Evolutionary conservation across 2,113 vertebrate genomes (phyloP).

Genomic region (Ahaetulla prasina): DNA sequence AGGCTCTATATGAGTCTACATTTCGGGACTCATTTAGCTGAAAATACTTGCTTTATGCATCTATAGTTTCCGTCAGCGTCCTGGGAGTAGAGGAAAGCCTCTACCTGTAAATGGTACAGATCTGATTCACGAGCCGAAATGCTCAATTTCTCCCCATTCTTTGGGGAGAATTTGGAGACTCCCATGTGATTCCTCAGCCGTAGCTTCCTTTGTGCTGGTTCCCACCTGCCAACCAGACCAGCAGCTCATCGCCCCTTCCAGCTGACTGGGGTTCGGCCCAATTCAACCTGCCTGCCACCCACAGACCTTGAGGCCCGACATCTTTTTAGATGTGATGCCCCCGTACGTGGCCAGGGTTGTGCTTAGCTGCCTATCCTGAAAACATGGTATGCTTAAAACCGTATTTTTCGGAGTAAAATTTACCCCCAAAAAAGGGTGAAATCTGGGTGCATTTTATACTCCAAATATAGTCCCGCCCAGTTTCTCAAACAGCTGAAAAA

Average conservation of each 20-base stretch:
- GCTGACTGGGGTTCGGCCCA: not conserved
- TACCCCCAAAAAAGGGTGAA: no score
- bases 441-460: no score
- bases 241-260: not conserved
- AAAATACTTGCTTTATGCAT: not conserved
- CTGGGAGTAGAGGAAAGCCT: not conserved
- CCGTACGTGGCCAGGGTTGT: not conserved
- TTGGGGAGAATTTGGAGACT: not conserved
- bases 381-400: not conserved
- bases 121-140: not conserved
- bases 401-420: no score
- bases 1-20: not conserved
- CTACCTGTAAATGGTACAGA: not conserved
- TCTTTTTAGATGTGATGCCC: not conserved
- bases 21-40: not conserved
- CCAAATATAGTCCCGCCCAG: no score
- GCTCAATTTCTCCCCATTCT: not conserved
- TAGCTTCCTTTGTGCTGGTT: not conserved
- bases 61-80: not conserved
- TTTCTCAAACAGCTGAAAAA: no score
- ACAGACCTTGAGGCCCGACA: not conserved
- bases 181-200: not conserved
- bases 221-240: not conserved
- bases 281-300: not conserved
- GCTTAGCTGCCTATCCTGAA: not conserved